Evolutionary conservation across 2,797 vertebrate genomes (phyloP), one percentile per base, ranked within the genome.

Genomic region (Anas flavirostris): DNA sequence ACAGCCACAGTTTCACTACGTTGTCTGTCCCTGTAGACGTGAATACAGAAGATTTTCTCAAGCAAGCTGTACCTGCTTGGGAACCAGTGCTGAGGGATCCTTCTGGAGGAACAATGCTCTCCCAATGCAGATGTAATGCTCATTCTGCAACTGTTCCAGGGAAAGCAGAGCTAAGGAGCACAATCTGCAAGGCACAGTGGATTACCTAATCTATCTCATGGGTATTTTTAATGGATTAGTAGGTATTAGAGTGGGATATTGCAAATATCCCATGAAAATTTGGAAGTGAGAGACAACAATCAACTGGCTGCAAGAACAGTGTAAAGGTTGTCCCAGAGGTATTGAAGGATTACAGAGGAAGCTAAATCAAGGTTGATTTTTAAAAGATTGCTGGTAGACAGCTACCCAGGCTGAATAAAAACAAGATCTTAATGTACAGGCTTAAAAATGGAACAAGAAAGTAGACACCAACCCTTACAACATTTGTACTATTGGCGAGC

Each of bases 221-320:
- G 93, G 94, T 46, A 75, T 93, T 94, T 96, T 93, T 92, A 96
- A 94, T 87, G 69, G 91, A 96, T 96, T 95, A 94, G 90, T 77
- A 78, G 76, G 82, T 87, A 95, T 96, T 95, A 95, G 87, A 88
- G 59, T 82, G 82, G 88, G 80, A 94, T 95, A 88, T 68, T 82
- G 89, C 86, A 89, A 92, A 94, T 74, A 92, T 94, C 94, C 96
- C 94, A 82, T 90, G 88, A 91, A 96, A 97, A 95, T 94, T 93
- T 93, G 87, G 69, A 91, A 93, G 86, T 60, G 79, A 95, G 90
- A 84, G 62, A 92, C 93, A 94, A 94, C 88, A 94, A 95, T 95
- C 95, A 93, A 68, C 64, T 55, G 48, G 62, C 93, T 96, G 73
- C 73, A 96, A 86, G 78, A 90, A 64, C 52, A 93, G 59, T 43